Percentiles rank a stretch among this genome's conserved stretches.
Conservation (phyloP, 2,797 vertebrate species). For the Hyperoplus lanceolatus region DNA sequence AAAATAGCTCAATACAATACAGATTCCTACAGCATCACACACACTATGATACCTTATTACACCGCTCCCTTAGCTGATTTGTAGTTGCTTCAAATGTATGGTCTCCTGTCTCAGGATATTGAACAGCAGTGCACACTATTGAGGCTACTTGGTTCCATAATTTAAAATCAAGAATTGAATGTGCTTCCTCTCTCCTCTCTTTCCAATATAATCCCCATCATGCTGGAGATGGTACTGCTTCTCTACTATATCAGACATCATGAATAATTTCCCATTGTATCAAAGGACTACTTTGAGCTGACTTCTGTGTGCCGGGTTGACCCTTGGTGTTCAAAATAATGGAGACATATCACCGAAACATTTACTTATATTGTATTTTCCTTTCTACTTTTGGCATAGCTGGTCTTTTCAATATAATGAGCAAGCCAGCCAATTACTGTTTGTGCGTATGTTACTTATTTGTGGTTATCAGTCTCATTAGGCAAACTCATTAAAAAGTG, state of each 20-base stretch:
- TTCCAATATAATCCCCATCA: conserved; percentile 33
- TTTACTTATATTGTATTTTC: neutral
- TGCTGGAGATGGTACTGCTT: neutral
- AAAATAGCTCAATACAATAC: conserved; percentile 16
- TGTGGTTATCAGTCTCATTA: neutral
- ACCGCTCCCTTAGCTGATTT: neutral
- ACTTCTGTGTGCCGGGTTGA: conserved; percentile 11
- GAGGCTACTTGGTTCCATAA: conserved; percentile 21
- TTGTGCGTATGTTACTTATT: neutral
- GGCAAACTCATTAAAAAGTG: neutral
- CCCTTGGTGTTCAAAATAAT: conserved; percentile 11
- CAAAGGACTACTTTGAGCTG: conserved; percentile 5
- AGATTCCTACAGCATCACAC: conserved; percentile 5
- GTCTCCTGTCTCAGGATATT: conserved; percentile 1
- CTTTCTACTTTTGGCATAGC: neutral
- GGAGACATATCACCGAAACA: neutral
- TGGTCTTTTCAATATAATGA: neutral
- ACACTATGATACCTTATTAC: conserved; percentile 15
- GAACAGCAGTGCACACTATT: conserved; percentile 10
- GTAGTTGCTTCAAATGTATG: conserved; percentile 2
- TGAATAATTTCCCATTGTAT: neutral
- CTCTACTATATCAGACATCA: neutral
- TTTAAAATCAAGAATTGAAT: conserved; percentile 18
- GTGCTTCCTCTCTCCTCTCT: neutral
- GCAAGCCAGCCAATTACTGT: neutral